Evolutionary conservation across 92 coral and sea anemone species (phyloP), one percentile per base, ranked within the genome.

Genomic region (Zoanthus sansibaricus): DNA sequence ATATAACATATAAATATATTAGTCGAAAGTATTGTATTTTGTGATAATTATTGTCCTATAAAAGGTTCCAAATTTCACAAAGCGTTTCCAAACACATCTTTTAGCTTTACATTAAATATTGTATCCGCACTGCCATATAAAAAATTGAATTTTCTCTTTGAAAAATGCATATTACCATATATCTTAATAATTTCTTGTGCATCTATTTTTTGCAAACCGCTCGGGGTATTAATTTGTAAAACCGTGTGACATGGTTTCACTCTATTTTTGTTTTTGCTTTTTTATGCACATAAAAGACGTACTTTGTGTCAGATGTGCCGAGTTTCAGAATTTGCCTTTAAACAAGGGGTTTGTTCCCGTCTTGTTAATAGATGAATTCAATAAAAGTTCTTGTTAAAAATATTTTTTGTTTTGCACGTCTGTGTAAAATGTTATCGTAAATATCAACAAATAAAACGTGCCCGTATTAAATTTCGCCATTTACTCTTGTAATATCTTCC

Each of bases 391-490:
- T 4, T 3, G 74, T 12, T 25, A 69, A 12, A 69, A 69, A 20
- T 9, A 33, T 33, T 0, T 33, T 33, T 33, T 31, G 15, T 11
- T 11, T 46, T 80, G 44, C 74, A 20, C 46, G 59, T 80, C 46
- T 6, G 73, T 47, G 75, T 16, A 80, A 66, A 80, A 46, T 66
- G 21, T 66, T 47, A 45, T 46, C 16, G 58, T 62, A 58, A 59
- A 42, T 59, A 59, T 58, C 56, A 62, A n/a, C 59, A 66, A 18
- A 18, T 20, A 47, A 44, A 70, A 21, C 66, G 54, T 66, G 62
- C 73, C 66, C 74, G 3, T 44, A n/a, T n/a, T n/a, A n/a, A 66
- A 20, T 54, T 79, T 80, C 32, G 42, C 46, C 44, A 62, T 61
- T 64, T 66, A n/a, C n/a, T n/a, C n/a, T n/a, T n/a, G n/a, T n/a